These are phyloP conservation scores for Tetrapedia diversipes DNA, from an alignment of 2,888 invertebrate genomes.

Conservation along the genomic window DNA sequence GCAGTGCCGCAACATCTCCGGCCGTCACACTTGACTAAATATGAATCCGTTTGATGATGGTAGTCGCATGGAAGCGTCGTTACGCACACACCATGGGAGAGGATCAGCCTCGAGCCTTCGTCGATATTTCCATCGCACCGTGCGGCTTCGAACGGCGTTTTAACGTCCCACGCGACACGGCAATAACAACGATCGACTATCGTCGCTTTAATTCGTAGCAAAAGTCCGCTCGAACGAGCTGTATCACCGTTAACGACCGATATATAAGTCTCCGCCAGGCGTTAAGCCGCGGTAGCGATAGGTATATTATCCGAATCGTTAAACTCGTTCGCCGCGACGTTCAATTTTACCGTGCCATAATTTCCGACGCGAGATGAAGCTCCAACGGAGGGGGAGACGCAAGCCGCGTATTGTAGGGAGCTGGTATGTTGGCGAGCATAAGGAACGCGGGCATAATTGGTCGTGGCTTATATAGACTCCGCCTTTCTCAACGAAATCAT, in stretches of 20 bases:
- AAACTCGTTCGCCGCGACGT: slow-evolving; percentile 22
- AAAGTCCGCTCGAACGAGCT: not conserved
- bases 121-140: not conserved
- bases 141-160: no score
- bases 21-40: slow-evolving; percentile 24
- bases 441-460: no score
- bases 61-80: not conserved
- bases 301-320: slow-evolving; percentile 32
- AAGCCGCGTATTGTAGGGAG: no score
- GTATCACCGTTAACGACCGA: not conserved
- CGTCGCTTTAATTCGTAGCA: not conserved
- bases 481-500: no score
- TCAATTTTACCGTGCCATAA: slow-evolving; percentile 28
- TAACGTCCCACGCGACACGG: not conserved
- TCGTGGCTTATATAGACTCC: no score
- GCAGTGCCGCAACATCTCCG: slow-evolving; percentile 2
- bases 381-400: slow-evolving; percentile 1
- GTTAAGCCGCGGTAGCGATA: not conserved
- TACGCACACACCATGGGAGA: not conserved
- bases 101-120: not conserved
- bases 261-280: not conserved
- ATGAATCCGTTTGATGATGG: slow-evolving; percentile 16
- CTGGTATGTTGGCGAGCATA: no score
- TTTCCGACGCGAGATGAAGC: slow-evolving; percentile 39
- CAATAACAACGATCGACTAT: slow-evolving; percentile 4